Evolutionary conservation across 2,113 vertebrate species (phyloP), one percentile per base, ranked within the genome.

Genomic region (Orycteropus afer): DNA sequence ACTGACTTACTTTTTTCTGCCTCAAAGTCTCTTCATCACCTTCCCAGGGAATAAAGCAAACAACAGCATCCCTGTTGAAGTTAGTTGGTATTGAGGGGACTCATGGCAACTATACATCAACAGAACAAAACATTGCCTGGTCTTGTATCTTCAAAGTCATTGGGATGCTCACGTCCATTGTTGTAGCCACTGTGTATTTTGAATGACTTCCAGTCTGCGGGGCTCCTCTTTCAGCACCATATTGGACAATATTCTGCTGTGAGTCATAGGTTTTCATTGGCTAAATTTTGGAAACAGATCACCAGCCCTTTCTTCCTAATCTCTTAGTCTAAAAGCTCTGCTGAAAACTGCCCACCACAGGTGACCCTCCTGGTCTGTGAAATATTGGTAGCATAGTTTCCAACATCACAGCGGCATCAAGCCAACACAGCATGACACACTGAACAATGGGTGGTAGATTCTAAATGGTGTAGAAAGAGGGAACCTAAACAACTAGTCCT

Each of bases 401-500:
- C n/a, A 71, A 7, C 67, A 71, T 20, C 67, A 71, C 17, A 71
- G 67, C 18, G n/a, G 6, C 65, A 67, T 3, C 7, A 71, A 71
- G 67, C 18, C n/a, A 71, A 7, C 18, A 37, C 18, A 71, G 18
- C 7, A 71, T 2, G n/a, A 37, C 67, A 40, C 5, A 23, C 27
- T 40, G 67, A 37, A 18, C 4, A 7, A 25, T 29, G 25, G 9
- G 59, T 29, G 27, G 59, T 29, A 11, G 18, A 27, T 27, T 59
- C 17, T 29, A 37, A 37, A 22, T 22, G 55, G 10, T 14, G 4
- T 23, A 51, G 8, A 55, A 69, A 27, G 45, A 14, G 5, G 10
- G 13, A 5, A 3, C 17, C 2, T 25, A 5, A 0, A 3, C 18
- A 40, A 47, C 0, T 2, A 67, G 23, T 7, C 18, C 11, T 0